Evolutionary conservation across 2,113 vertebrate species (phyloP).

Genomic region (Pogona vitticeps): DNA sequence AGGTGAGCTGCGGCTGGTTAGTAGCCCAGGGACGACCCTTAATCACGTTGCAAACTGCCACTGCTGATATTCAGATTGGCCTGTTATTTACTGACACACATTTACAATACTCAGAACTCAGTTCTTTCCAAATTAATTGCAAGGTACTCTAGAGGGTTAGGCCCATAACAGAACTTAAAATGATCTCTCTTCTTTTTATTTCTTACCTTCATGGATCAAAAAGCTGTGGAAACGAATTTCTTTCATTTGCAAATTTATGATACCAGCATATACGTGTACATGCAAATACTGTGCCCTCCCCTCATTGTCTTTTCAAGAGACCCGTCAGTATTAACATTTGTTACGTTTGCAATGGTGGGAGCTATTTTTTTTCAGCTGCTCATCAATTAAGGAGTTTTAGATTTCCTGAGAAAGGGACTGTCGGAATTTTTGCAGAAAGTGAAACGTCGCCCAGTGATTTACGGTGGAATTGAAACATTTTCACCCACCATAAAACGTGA

Average conservation of each 20-base stretch:
- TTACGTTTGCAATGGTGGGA: neutral
- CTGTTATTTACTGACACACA: slow-evolving; percentile 22
- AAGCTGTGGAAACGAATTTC: neutral
- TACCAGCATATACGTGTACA: neutral
- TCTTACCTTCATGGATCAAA: slow-evolving; percentile 24
- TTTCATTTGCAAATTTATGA: slow-evolving; percentile 13
- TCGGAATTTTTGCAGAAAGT: neutral
- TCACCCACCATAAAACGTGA: neutral
- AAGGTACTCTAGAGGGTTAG: slow-evolving; percentile 10
- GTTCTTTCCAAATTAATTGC: slow-evolving; percentile 38
- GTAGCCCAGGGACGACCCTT: slow-evolving; percentile 27
- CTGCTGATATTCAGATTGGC: slow-evolving; percentile 35
- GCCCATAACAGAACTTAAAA: slow-evolving; percentile 21
- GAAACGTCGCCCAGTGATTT: neutral
- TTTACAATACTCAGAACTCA: neutral
- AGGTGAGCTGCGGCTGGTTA: slow-evolving; percentile 32
- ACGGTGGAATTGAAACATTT: neutral
- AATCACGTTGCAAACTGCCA: slow-evolving; percentile 13
- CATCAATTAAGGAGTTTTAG: neutral
- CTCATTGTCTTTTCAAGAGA: neutral
- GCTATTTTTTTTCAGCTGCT: neutral
- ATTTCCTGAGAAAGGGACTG: no score
- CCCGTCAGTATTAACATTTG: neutral
- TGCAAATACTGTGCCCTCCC: no score
- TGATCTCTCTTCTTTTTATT: slow-evolving; percentile 2